Conservation (phyloP, 2,888 invertebrate species). For the Peribatodes rhomboidaria region DNA sequence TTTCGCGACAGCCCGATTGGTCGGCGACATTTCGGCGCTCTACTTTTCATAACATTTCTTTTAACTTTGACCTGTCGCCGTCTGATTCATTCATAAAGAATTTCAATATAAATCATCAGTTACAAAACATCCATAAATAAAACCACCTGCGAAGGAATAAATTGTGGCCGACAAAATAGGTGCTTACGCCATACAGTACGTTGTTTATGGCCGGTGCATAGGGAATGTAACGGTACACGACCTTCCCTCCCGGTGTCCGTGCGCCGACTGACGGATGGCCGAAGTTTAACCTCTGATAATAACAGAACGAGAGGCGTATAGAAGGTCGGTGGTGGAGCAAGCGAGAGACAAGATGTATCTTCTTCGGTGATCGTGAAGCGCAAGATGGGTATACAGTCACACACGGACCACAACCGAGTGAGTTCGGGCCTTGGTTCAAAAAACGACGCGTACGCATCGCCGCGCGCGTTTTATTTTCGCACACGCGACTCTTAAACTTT, state of each 20-base stretch:
- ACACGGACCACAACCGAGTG: conserved; percentile 84
- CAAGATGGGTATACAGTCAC: conserved; percentile 86
- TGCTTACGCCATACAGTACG: conserved; percentile 69
- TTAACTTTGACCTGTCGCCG: conserved; percentile 73
- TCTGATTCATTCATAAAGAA: conserved; percentile 52
- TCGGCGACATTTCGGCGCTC: conserved; percentile 63
- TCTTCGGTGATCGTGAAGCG: conserved; percentile 85
- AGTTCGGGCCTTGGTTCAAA: conserved; percentile 77
- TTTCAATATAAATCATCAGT: conserved; percentile 50
- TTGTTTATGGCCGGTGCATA: conserved; percentile 72
- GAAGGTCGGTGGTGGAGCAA: conserved; percentile 54
- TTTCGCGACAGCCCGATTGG: conserved; percentile 82
- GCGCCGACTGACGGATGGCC: conserved; percentile 84
- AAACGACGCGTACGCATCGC: conserved; percentile 79
- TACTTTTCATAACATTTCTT: conserved; percentile 66
- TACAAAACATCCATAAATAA: conserved; percentile 54
- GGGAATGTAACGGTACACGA: conserved; percentile 78
- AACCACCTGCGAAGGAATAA: conserved; percentile 74
- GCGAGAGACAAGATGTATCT: conserved; percentile 75
- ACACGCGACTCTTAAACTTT: conserved; percentile 43
- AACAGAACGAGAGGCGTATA: conserved; percentile 75
- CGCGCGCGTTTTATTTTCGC: conserved; percentile 65
- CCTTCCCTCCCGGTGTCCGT: conserved; percentile 80
- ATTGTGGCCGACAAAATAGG: conserved; percentile 70
- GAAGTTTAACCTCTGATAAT: conserved; percentile 85